Evolutionary conservation across 2,888 invertebrate species (phyloP).

Genomic region (Scaptomyza polygonia): DNA sequence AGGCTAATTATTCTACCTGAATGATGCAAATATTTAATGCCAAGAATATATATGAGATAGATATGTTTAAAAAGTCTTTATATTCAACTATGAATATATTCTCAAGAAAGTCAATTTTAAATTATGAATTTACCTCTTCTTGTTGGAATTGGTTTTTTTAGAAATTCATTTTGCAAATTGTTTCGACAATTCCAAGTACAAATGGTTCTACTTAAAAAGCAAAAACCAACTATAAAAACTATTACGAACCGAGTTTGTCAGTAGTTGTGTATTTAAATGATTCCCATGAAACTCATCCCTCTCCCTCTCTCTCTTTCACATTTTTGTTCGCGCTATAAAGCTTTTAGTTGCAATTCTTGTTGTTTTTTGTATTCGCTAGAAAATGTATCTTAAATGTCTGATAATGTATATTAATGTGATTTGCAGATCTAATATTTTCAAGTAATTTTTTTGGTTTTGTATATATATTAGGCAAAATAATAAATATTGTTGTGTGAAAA

Average conservation of each 20-base stretch:
- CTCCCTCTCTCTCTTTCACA: neutral
- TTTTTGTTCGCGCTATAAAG: neutral
- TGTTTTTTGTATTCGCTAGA: neutral
- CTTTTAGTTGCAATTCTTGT: slow-evolving; percentile 11
- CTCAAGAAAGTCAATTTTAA: too few relatives aligned
- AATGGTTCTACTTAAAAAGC: slow-evolving; percentile 1
- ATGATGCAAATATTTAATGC: too few relatives aligned
- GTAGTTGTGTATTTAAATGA: neutral
- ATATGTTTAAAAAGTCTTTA: too few relatives aligned
- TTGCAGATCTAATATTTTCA: neutral
- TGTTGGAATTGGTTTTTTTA: neutral
- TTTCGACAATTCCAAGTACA: slow-evolving; percentile 1
- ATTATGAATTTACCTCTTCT: too few relatives aligned
- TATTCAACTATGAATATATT: too few relatives aligned
- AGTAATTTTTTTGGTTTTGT: too few relatives aligned
- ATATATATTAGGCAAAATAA: neutral
- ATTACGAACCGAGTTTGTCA: neutral
- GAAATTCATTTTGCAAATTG: neutral
- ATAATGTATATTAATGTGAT: neutral
- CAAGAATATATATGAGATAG: too few relatives aligned
- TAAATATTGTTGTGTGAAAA: slow-evolving; percentile 18
- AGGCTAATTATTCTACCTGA: too few relatives aligned
- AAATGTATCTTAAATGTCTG: neutral
- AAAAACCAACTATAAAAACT: neutral
- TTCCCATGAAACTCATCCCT: slow-evolving; percentile 8